A percentile compares a stretch with the other conserved stretches of the same genome.
Conservation (phyloP, 2,113 vertebrate genomes). For the Passer domesticus region DNA sequence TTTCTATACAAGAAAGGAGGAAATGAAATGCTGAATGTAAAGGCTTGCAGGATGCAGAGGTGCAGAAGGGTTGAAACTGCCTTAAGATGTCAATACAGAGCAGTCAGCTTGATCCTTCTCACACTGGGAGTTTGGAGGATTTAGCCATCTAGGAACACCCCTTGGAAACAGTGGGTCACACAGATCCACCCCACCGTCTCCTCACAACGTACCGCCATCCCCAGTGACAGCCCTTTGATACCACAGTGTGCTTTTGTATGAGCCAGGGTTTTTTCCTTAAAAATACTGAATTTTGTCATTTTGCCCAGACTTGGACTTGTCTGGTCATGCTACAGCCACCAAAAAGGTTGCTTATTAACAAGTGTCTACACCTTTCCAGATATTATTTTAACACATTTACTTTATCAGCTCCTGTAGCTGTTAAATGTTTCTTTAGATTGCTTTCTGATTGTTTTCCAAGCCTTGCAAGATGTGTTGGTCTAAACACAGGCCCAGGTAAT, state of each 20-base stretch:
- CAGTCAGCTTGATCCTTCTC: background rate
- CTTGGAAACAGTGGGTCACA: background rate
- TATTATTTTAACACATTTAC: background rate
- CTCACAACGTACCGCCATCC: background rate
- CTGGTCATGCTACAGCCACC: background rate
- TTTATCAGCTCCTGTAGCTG: background rate
- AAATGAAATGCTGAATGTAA: background rate
- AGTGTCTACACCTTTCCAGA: background rate
- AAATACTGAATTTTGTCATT: background rate
- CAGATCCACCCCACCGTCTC: accelerated
- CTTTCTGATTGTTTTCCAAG: background rate
- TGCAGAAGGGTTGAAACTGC: background rate
- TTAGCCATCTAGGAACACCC: background rate
- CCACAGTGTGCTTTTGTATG: accelerated
- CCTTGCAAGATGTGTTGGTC: background rate
- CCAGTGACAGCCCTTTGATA: background rate
- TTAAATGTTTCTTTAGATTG: background rate
- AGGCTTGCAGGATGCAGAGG: background rate
- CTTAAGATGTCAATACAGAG: background rate
- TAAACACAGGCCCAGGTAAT: background rate
- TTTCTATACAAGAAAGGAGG: background rate
- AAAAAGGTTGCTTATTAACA: background rate
- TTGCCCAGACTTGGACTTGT: background rate
- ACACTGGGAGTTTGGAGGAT: background rate
- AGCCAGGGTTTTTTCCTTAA: background rate